Evolutionary conservation across 2,888 invertebrate genomes (phyloP), one percentile per base, ranked within the genome.

Genomic region (Coremacera marginata): DNA sequence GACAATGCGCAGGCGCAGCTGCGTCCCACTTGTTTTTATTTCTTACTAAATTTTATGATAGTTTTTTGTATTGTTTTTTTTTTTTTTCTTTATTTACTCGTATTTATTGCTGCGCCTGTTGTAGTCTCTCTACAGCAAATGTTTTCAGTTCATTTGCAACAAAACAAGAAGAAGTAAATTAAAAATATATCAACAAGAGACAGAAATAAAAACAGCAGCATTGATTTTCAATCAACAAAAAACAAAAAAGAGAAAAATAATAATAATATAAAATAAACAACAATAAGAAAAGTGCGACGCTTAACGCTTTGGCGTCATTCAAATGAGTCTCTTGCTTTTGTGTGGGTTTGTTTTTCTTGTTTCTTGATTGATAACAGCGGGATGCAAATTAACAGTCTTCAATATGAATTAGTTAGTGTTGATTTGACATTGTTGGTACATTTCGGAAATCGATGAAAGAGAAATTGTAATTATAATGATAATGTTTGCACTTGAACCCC

Each of bases 1-100:
- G 71, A 8, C 71, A 71, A 71, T 68, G 68, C 68, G 68, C 68
- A 68, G 68, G 68, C 68, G 68, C 68, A 68, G 51, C 60, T 71
- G 71, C 71, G 37, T 37, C 71, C 60, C 57, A 71, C 71, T 71
- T 60, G 71, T 51, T 68, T 68, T 68, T 51, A 14, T 9, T 68
- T 68, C 0, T 60, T 60, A 27, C 27, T 60, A 44, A 44, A 44
- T 60, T 60, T 27, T 60, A 27, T 60, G 25, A 25, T 60, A 22
- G 25, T 16, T 60, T 60, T 5, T n/a, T n/a, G n/a, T n/a, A n/a
- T n/a, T 60, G 25, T 60, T 9, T 11, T 27, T 25, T 22, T 60
- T 31, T 31, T 22, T n/a, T 60, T 22, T 57, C 19, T n/a, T 57
- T 4, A 16, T 60, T n/a, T 5, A 25, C 14, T 60, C 3, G 22